Evolutionary conservation across 2,113 vertebrate genomes (phyloP).

Genomic region (Phalacrocorax brasilianus): DNA sequence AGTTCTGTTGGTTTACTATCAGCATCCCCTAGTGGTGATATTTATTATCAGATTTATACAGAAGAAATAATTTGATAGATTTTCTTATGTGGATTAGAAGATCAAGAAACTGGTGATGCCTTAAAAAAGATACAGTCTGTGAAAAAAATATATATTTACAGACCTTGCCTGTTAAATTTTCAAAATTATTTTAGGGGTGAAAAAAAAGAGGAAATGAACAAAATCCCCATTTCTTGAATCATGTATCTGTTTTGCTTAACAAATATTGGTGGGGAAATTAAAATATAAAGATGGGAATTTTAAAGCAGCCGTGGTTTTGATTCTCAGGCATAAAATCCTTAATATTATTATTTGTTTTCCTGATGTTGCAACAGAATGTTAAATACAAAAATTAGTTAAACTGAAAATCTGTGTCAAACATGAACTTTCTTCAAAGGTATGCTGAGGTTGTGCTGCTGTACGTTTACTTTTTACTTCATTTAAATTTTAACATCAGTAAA

Average conservation of each 20-base stretch:
- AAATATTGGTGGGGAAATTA: background rate
- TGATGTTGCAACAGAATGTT: background rate
- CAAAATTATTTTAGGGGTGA: background rate
- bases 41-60: background rate
- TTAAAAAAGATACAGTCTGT: background rate
- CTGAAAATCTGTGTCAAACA: background rate
- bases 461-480: background rate
- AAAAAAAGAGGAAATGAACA: background rate
- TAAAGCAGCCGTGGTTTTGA: background rate
- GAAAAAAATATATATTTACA: background rate
- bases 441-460: background rate
- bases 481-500: background rate
- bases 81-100: background rate
- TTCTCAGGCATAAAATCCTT: background rate
- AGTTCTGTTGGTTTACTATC: slow-evolving; percentile 28
- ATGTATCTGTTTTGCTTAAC: background rate
- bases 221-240: accelerated
- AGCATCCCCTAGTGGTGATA: slow-evolving; percentile 66
- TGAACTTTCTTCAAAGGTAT: background rate
- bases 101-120: background rate
- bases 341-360: background rate
- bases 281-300: background rate
- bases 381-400: background rate
- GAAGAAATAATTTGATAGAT: background rate
- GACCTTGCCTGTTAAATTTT: background rate